A percentile compares a stretch with the other conserved stretches of the same genome.
Conservation (phyloP, 1,140 invertebrate species). For the Drosophila eugracilis region DNA sequence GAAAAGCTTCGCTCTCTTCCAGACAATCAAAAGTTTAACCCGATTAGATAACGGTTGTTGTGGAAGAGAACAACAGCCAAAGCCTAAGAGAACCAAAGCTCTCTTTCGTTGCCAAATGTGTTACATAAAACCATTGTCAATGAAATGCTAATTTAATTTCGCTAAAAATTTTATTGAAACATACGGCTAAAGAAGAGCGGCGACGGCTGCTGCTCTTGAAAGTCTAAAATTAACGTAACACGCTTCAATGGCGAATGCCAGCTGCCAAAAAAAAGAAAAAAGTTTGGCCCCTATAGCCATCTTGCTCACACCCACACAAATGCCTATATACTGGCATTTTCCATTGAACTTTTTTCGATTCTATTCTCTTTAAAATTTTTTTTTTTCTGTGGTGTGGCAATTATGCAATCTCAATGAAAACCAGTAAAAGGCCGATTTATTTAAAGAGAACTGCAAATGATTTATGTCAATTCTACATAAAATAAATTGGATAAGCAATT, state of each 20-base stretch:
- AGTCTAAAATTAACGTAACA: slow-evolving; percentile 68
- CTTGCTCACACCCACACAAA: slow-evolving; percentile 12
- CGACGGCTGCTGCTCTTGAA: slow-evolving; percentile 40
- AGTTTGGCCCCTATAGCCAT: slow-evolving; percentile 33
- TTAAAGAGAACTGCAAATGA: slow-evolving; percentile 1
- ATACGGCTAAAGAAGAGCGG: slow-evolving; percentile 5
- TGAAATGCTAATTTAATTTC: slow-evolving; percentile 69
- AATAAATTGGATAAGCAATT: slow-evolving; percentile 2
- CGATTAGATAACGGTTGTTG: slow-evolving; percentile 43
- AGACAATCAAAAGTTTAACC: slow-evolving; percentile 11
- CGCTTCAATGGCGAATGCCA: slow-evolving; percentile 59
- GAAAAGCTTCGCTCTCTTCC: slow-evolving; percentile 25
- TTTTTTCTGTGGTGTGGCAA: slow-evolving; percentile 12
- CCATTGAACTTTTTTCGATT: slow-evolving; percentile 37
- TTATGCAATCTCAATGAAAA: slow-evolving; percentile 38
- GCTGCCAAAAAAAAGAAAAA: slow-evolving; percentile 17
- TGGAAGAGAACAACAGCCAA: slow-evolving; percentile 20
- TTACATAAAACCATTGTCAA: slow-evolving; percentile 70
- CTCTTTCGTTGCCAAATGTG: slow-evolving; percentile 38
- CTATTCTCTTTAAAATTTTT: slow-evolving; percentile 3
- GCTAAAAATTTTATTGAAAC: slow-evolving; percentile 19
- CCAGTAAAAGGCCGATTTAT: slow-evolving; percentile 20
- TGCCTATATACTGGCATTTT: slow-evolving; percentile 16
- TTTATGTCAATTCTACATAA: background rate
- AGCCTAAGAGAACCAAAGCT: slow-evolving; percentile 8